Evolutionary conservation across 2,113 vertebrate species (phyloP).

Genomic region (Rhegmatorhina hoffmannsi): DNA sequence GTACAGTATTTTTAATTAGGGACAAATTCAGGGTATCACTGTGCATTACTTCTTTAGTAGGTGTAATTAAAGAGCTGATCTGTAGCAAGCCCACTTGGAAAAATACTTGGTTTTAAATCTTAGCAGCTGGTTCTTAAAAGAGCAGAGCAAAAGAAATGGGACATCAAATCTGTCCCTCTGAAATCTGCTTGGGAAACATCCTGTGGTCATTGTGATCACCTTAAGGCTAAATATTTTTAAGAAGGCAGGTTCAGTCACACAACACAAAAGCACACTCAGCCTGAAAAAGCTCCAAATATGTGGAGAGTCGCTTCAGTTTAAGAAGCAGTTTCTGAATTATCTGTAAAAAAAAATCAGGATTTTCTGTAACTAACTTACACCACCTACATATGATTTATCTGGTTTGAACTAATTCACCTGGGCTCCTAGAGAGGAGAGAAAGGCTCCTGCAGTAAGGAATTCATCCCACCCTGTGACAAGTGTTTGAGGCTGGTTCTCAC

Average conservation of each 20-base stretch:
- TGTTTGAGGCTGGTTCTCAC: not conserved
- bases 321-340: not conserved
- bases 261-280: not conserved
- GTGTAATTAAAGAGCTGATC: conserved; percentile 53
- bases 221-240: not conserved
- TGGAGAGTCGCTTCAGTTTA: not conserved
- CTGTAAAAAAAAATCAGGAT: not conserved
- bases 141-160: not conserved
- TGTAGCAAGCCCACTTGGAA: not conserved
- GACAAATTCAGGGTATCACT: conserved; percentile 44
- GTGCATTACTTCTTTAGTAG: conserved; percentile 23
- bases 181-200: not conserved
- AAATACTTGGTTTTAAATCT: not conserved
- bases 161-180: not conserved
- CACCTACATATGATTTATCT: not conserved
- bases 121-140: not conserved
- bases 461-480: not conserved
- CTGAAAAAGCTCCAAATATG: not conserved
- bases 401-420: not conserved
- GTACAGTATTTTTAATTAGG: conserved; percentile 55
- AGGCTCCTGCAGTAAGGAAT: not conserved
- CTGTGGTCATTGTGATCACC: not conserved
- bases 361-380: not conserved
- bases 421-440: not conserved
- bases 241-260: not conserved